These are phyloP conservation scores for Echinops telfairi DNA, from an alignment of 2,113 vertebrate genomes.

Conservation along the genomic window DNA sequence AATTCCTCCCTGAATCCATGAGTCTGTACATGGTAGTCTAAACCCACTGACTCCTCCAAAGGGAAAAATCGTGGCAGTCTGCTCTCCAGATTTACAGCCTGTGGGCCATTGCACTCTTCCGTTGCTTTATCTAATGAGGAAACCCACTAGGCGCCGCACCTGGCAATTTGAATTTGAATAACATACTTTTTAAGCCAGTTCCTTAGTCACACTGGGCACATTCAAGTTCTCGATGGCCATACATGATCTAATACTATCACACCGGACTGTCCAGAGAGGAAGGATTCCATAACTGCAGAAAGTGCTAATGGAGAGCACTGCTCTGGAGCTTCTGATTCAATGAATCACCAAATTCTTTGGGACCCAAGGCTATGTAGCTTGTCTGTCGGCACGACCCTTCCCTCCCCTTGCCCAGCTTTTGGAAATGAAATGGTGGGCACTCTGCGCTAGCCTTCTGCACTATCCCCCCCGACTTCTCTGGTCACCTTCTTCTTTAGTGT, in stretches of 20 bases:
- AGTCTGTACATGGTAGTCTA: background rate
- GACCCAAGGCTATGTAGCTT: too few species aligned
- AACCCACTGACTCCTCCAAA: too few species aligned
- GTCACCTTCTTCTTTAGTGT: background rate
- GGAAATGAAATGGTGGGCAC: background rate
- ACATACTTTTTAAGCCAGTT: background rate
- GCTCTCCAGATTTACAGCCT: too few species aligned
- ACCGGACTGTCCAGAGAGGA: background rate
- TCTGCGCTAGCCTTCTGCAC: background rate
- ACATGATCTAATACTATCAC: background rate
- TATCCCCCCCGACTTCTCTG: background rate
- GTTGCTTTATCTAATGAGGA: too few species aligned
- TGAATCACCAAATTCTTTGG: background rate
- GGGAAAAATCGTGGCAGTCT: too few species aligned
- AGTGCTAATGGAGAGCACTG: background rate
- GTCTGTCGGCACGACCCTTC: background rate
- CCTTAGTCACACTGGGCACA: background rate
- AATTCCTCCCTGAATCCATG: background rate
- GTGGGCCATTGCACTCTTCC: too few species aligned
- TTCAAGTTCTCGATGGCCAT: background rate
- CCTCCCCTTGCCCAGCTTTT: background rate
- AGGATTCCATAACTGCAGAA: background rate
- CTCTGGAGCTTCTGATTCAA: background rate
- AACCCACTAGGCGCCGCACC: too few species aligned
- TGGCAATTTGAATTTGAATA: conserved; percentile 25